Evolutionary conservation across 2,797 vertebrate species (phyloP).

Genomic region (Masticophis lateralis): DNA sequence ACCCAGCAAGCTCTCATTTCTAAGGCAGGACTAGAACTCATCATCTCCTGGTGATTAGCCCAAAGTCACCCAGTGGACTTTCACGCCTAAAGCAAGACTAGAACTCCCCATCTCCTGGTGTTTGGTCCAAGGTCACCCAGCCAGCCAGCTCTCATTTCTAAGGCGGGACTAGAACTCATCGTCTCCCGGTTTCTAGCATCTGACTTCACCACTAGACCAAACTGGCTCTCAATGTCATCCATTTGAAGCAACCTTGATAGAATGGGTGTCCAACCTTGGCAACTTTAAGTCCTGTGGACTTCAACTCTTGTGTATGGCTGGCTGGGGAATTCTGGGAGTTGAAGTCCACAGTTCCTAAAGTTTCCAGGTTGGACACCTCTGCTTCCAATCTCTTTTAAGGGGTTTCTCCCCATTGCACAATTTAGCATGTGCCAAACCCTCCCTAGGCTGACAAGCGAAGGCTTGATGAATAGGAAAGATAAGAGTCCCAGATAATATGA

Average conservation of each 20-base stretch:
- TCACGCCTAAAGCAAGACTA: too few species aligned
- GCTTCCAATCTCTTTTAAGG: background rate
- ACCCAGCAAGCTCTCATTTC: background rate
- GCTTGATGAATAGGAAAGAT: background rate
- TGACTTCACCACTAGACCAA: background rate
- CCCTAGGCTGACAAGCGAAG: background rate
- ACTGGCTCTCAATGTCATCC: background rate
- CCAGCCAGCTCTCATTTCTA: too few species aligned
- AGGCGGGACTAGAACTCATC: too few species aligned
- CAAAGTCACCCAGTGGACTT: background rate
- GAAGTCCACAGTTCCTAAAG: background rate
- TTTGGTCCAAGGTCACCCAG: background rate
- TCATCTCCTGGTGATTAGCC: background rate
- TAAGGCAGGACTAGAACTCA: background rate
- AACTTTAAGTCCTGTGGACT: background rate
- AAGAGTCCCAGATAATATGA: background rate
- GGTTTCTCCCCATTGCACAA: background rate
- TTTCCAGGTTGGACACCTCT: background rate
- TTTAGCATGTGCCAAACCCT: background rate
- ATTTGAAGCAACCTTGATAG: background rate
- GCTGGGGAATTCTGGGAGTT: background rate
- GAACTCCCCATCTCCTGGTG: too few species aligned
- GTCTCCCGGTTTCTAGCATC: background rate
- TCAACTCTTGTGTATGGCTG: background rate
- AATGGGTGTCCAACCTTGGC: background rate